Conservation (phyloP, 2,113 vertebrate genomes). For the Pao palembangensis region DNA sequence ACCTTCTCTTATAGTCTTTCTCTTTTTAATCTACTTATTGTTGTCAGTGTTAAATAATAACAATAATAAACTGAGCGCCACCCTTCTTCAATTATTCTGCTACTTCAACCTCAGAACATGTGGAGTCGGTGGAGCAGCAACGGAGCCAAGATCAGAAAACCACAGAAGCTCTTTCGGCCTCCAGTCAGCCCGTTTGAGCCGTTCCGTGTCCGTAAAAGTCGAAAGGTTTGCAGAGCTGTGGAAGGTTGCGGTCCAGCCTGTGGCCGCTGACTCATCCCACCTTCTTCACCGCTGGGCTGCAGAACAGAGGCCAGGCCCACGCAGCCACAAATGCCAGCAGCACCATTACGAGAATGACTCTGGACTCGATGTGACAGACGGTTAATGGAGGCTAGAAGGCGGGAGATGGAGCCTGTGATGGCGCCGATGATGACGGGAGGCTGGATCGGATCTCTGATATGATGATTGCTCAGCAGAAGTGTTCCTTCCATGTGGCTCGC, state of each 20-base stretch:
- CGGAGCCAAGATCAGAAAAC: too few species aligned
- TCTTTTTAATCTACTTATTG: too few species aligned
- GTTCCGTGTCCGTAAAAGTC: neutral
- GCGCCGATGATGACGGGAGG: slow-evolving; percentile 10
- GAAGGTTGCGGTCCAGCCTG: neutral
- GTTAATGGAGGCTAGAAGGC: slow-evolving; percentile 39
- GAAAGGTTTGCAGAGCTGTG: slow-evolving; percentile 4
- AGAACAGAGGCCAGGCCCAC: slow-evolving; percentile 2
- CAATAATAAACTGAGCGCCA: too few species aligned
- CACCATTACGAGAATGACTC: slow-evolving; percentile 35
- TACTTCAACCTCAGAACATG: too few species aligned
- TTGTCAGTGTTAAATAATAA: too few species aligned
- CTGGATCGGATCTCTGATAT: neutral
- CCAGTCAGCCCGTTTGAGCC: neutral
- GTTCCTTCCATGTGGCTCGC: too few species aligned
- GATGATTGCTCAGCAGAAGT: slow-evolving; percentile 19
- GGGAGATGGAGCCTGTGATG: neutral
- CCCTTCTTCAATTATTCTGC: too few species aligned
- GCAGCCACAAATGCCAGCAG: slow-evolving; percentile 34
- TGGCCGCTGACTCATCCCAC: slow-evolving; percentile 47
- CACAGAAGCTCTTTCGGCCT: neutral
- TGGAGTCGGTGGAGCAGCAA: too few species aligned
- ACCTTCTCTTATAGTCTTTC: too few species aligned
- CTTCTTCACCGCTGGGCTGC: slow-evolving; percentile 32
- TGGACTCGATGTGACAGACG: slow-evolving; percentile 15